Conservation (phyloP, 1,140 invertebrate species). For the Euglossa dilemma region DNA sequence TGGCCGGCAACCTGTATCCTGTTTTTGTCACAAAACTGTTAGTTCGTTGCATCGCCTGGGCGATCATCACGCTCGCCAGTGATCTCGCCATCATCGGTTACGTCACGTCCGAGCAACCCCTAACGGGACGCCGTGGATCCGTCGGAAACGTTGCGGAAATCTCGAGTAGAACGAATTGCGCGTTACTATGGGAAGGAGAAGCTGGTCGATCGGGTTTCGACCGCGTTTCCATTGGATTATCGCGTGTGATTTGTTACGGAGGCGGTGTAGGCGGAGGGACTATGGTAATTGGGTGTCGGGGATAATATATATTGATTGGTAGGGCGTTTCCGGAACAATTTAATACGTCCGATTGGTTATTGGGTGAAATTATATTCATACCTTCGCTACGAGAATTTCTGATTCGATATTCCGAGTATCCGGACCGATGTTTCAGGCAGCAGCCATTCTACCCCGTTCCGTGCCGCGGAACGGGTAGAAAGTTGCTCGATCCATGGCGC, state of each 20-base stretch:
- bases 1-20: conserved; percentile 81
- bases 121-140: conserved; percentile 6
- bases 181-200: too few species aligned
- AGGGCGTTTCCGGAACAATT: conserved; percentile 12
- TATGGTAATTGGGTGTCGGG: neutral
- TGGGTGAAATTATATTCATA: neutral
- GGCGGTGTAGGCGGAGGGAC: neutral
- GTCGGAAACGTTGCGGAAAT: too few species aligned
- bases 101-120: conserved; percentile 16
- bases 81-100: neutral
- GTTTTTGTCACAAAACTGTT: conserved; percentile 70
- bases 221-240: neutral
- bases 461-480: neutral
- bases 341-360: conserved; percentile 19
- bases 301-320: conserved; percentile 15
- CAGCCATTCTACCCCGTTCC: neutral
- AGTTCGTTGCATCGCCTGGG: conserved; percentile 22
- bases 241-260: neutral
- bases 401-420: neutral
- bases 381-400: neutral
- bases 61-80: neutral
- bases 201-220: neutral
- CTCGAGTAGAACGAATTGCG: too few species aligned
- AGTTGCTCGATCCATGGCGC: conserved; percentile 13
- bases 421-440: neutral